A percentile compares a stretch with the other conserved stretches of the same genome.
These are phyloP conservation scores for Philereme vetulata DNA, from an alignment of 2,888 invertebrate species.

Conservation along the genomic window DNA sequence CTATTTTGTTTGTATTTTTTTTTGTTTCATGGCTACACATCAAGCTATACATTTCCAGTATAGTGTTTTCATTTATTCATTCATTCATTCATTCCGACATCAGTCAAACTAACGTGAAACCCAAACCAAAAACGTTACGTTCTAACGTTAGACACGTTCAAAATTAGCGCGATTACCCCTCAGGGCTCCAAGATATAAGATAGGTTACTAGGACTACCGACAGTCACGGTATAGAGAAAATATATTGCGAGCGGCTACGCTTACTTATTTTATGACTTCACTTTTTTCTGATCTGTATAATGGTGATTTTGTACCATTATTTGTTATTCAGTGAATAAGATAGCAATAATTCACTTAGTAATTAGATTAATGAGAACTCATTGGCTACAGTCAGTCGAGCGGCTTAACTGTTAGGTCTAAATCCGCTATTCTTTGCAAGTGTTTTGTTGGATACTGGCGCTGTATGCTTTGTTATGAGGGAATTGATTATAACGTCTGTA, in stretches of 20 bases:
- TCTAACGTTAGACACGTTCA: too few species aligned
- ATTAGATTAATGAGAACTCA: conserved; percentile 27
- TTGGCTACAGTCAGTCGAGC: conserved; percentile 22
- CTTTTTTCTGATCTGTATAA: conserved; percentile 43
- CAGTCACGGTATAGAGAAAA: conserved; percentile 6
- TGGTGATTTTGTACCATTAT: conserved; percentile 27
- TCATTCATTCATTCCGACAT: too few species aligned
- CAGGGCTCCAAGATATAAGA: conserved; percentile 1
- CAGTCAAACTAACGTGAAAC: too few species aligned
- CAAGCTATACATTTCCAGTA: too few species aligned
- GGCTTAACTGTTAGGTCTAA: conserved; percentile 25
- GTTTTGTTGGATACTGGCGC: conserved; percentile 14
- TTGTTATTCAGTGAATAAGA: conserved; percentile 31
- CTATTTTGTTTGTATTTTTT: too few species aligned
- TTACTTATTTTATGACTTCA: conserved; percentile 35
- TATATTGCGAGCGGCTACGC: conserved; percentile 22
- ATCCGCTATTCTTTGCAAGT: conserved; percentile 27
- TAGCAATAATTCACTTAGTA: conserved; percentile 27
- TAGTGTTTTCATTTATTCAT: too few species aligned
- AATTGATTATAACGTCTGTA: background rate
- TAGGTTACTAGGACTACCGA: conserved; percentile 4
- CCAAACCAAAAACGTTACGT: too few species aligned
- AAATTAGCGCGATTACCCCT: too few species aligned
- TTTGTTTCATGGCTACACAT: too few species aligned
- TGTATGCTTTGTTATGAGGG: conserved; percentile 15